Evolutionary conservation across 2,888 invertebrate species (phyloP).

Genomic region (Stegophylla sp.): DNA sequence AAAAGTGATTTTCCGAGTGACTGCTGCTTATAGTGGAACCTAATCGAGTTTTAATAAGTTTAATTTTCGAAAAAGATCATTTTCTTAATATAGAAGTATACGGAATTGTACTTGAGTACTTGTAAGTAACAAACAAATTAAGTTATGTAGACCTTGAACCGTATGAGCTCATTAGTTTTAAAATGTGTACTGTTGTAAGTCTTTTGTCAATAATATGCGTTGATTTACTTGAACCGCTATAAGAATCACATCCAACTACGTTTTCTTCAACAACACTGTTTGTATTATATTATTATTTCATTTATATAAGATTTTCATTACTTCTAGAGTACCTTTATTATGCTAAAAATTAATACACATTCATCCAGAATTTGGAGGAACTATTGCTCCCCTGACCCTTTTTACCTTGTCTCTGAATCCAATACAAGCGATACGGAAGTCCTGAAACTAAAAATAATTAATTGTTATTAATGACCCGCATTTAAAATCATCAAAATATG

Average conservation of each 20-base stretch:
- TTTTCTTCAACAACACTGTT: constrained; percentile 9
- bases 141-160: not conserved
- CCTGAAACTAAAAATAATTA: too few species aligned
- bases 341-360: too few species aligned
- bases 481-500: too few species aligned
- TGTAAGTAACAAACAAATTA: constrained; percentile 28
- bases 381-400: too few species aligned
- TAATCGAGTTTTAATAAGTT: constrained; percentile 17
- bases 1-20: not conserved
- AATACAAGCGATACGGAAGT: too few species aligned
- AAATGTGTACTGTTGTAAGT: constrained; percentile 10
- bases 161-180: constrained; percentile 15
- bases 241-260: constrained; percentile 1
- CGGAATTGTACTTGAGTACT: constrained; percentile 16
- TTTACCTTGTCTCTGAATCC: too few species aligned
- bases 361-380: too few species aligned
- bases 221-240: constrained; percentile 1
- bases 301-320: too few species aligned
- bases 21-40: constrained; percentile 5
- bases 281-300: too few species aligned
- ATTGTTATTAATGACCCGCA: too few species aligned
- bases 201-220: constrained; percentile 5
- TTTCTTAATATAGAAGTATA: not conserved
- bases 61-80: constrained; percentile 8
- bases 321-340: too few species aligned